A percentile compares a stretch with the other conserved stretches of the same genome.
These are phyloP conservation scores for Pollenia amentaria DNA, from an alignment of 2,888 invertebrate genomes.

Conservation along the genomic window DNA sequence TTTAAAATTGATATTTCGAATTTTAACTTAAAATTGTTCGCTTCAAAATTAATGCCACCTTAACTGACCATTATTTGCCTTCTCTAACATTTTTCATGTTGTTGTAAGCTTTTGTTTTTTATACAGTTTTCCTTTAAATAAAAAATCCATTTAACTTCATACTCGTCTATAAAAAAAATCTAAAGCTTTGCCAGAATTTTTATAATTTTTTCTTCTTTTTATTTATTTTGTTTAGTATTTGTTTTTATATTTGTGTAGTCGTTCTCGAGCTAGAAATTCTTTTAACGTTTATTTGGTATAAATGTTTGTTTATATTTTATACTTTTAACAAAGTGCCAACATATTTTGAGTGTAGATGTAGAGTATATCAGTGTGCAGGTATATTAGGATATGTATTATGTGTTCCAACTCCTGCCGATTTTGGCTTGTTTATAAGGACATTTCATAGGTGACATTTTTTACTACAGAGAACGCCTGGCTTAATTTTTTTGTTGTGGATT, in stretches of 20 bases:
- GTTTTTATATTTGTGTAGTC: constrained; percentile 44
- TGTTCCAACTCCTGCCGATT: constrained; percentile 8
- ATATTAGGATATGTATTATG: not conserved
- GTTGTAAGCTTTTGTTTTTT: constrained; percentile 59
- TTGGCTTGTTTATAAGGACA: constrained; percentile 7
- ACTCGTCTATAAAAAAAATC: constrained; percentile 39
- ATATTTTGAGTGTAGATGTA: not conserved
- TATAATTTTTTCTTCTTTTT: constrained; percentile 8
- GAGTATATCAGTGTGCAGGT: not conserved
- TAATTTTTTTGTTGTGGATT: not conserved
- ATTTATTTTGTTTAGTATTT: constrained; percentile 24
- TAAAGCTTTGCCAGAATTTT: constrained; percentile 65
- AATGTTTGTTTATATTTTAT: constrained; percentile 39
- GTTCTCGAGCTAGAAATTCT: constrained; percentile 54
- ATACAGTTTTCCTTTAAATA: constrained; percentile 17
- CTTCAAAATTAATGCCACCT: not conserved
- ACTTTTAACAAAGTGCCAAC: not conserved
- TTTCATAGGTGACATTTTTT: constrained; percentile 45
- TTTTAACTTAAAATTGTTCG: not conserved
- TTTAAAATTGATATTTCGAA: too few species aligned
- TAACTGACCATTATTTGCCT: constrained; percentile 18
- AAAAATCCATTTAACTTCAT: constrained; percentile 62
- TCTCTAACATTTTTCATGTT: constrained; percentile 50
- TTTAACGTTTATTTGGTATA: constrained; percentile 20
- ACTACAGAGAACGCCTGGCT: constrained; percentile 45